Conservation (phyloP, 23 tunicate species). For the Clavelina lepadiformis region DNA sequence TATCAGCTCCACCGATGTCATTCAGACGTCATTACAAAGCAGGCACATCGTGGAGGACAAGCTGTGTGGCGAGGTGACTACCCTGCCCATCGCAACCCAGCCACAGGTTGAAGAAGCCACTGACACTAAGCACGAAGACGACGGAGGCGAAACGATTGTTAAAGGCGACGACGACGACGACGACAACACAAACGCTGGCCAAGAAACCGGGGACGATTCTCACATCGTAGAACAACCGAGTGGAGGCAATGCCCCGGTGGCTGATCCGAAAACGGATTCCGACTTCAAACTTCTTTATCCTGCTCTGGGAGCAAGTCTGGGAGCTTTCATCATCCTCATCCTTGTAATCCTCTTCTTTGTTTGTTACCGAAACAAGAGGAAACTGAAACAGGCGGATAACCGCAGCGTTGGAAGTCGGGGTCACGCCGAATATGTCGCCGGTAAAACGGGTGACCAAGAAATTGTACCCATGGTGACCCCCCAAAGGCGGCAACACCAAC, state of each 20-base stretch:
- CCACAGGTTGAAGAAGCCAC: not conserved
- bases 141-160: too few species aligned
- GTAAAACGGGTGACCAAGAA: slow-evolving; percentile 3
- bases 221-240: too few species aligned
- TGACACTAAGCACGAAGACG: too few species aligned
- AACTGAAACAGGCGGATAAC: not conserved
- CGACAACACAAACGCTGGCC: too few species aligned
- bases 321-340: too few species aligned
- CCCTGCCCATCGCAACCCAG: not conserved
- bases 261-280: too few species aligned
- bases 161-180: too few species aligned
- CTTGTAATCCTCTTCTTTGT: not conserved
- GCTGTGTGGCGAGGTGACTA: slow-evolving; percentile 52
- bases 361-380: not conserved
- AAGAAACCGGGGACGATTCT: too few species aligned
- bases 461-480: slow-evolving; percentile 20
- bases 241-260: too few species aligned
- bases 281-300: too few species aligned
- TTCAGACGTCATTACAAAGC: not conserved
- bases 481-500: too few species aligned
- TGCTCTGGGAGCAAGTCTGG: too few species aligned
- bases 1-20: slow-evolving; percentile 24
- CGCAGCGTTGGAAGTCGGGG: not conserved
- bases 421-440: not conserved
- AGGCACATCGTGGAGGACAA: slow-evolving; percentile 31